phyloP scores from a whole-genome alignment of 2,113 vertebrate species.

The Muntiacus reevesi region DNA sequence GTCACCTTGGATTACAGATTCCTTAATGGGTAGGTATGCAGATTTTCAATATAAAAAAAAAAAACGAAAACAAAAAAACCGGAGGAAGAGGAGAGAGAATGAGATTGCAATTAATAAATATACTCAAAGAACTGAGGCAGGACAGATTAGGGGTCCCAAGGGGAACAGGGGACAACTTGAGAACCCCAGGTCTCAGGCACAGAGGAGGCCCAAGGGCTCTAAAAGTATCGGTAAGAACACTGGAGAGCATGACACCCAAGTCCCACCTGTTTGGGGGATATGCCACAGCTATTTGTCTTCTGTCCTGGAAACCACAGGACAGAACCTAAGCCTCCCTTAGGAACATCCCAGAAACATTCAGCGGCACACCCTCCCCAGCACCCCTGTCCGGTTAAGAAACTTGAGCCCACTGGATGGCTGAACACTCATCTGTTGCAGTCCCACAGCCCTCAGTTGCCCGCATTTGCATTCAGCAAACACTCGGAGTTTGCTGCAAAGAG shows the following conservation, averaged over 20 bases:
- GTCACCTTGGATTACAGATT: background rate
- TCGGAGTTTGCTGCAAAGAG: background rate
- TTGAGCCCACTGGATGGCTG: background rate
- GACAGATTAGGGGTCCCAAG: no score
- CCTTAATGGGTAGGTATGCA: background rate
- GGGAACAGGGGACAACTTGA: background rate
- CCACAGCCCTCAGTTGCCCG: background rate
- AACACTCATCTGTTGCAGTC: accelerated
- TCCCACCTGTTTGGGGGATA: background rate
- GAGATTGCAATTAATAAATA: background rate
- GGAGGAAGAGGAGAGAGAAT: background rate
- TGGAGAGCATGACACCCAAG: background rate
- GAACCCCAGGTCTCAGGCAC: background rate
- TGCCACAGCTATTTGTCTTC: background rate
- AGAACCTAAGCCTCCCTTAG: background rate
- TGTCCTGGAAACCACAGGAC: background rate
- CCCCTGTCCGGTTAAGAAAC: background rate
- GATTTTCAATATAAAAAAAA: background rate
- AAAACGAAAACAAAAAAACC: background rate
- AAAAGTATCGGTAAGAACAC: background rate
- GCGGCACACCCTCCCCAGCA: background rate
- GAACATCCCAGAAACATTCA: background rate
- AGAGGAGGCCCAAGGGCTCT: background rate
- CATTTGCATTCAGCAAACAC: background rate
- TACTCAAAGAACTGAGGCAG: background rate